Evolutionary conservation across 2,113 vertebrate genomes (phyloP), one percentile per base, ranked within the genome.

Genomic region (Barnardius zonarius): DNA sequence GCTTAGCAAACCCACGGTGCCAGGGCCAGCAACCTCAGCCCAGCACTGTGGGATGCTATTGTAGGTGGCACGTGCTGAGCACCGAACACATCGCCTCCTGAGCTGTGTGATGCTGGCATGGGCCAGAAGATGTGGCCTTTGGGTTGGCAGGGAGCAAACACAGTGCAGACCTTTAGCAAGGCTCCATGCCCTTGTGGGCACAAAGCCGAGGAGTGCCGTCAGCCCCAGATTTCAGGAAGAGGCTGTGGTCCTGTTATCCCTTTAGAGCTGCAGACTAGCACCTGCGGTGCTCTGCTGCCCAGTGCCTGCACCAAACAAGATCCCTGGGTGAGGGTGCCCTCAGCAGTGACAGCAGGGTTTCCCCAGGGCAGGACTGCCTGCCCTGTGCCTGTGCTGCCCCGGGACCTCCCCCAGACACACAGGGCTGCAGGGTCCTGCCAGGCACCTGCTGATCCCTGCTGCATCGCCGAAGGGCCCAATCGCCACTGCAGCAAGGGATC

Each of bases 21-120:
- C 31, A 48, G 67, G 46, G 28, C 43, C 72, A 68, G 83, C 72
- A 82, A 46, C 37, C n/a, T 28, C 62, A 67, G 57, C 27, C 67
- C 6, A 2, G 46, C 2, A 8, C 63, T 48, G 44, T 19, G 57
- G 68, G 57, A n/a, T 51, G 63, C 43, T 83, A 44, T 16, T 80
- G 25, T 1, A 5, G 33, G 31, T 1, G 6, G 44, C 22, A 55
- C 54, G 20, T 33, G 30, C 54, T 2, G 4, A 51, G 80, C 59
- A 68, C 63, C 0, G 2, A 88, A 37, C 2, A 1, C 1, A 2
- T 46, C 3, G 3, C 33, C 41, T 39, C 35, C n/a, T 0, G 0
- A 30, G 66, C 48, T 68, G 33, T 37, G 20, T 5, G 67, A 62
- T 33, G 54, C 59, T 8, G 7, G 55, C 1, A 1, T 30, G 49